Conservation (phyloP, 2,113 vertebrate species). For the Amblyopsis rosae region DNA sequence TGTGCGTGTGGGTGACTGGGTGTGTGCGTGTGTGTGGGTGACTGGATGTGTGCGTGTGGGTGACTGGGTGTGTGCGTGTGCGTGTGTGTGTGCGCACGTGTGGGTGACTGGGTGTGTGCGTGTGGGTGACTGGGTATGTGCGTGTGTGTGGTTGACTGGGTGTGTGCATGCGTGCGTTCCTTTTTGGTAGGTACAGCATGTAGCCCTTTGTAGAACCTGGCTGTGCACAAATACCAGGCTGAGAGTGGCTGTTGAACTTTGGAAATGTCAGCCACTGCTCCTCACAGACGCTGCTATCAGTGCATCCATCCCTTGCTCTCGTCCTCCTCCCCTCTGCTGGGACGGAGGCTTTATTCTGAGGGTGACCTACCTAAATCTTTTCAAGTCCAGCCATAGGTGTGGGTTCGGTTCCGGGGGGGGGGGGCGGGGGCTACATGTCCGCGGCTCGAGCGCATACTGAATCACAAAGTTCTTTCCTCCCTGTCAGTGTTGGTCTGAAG, state of each 20-base stretch:
- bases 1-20: too few relatives aligned
- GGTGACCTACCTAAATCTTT: slow-evolving; percentile 46
- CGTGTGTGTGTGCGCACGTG: neutral
- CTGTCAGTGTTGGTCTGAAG: slow-evolving; percentile 13
- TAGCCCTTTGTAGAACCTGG: slow-evolving; percentile 55
- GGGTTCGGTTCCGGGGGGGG: neutral
- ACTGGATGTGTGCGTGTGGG: too few relatives aligned
- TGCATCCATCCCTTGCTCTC: slow-evolving; percentile 46
- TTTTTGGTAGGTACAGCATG: slow-evolving; percentile 56
- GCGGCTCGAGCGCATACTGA: slow-evolving; percentile 40
- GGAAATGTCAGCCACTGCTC: slow-evolving; percentile 67
- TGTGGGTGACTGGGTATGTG: neutral
- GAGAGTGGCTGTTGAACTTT: slow-evolving; percentile 74
- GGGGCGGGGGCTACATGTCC: slow-evolving; percentile 12
- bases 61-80: neutral
- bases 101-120: neutral
- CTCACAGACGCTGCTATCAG: slow-evolving; percentile 48
- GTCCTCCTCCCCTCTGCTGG: slow-evolving; percentile 9
- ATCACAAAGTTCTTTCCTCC: slow-evolving; percentile 27
- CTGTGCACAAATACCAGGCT: slow-evolving; percentile 69
- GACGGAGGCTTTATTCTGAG: neutral
- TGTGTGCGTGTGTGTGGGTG: too few relatives aligned
- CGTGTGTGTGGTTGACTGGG: neutral
- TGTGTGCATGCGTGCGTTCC: slow-evolving; percentile 18
- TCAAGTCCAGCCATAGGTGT: slow-evolving; percentile 42